Evolutionary conservation across 2,888 invertebrate genomes (phyloP), one percentile per base, ranked within the genome.

Genomic region (Crematogaster levior): DNA sequence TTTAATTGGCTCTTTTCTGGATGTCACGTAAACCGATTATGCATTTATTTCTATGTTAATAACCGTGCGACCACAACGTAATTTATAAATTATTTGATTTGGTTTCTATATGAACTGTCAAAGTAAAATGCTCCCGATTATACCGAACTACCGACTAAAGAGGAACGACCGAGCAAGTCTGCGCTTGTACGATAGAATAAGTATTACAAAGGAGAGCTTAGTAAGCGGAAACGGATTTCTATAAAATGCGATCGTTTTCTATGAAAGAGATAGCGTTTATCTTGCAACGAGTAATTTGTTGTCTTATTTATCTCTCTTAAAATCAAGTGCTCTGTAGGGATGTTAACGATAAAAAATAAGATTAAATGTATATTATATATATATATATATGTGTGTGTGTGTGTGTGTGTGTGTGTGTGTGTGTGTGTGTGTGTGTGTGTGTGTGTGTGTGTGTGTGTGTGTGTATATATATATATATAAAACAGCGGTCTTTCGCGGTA

Each of bases 271-370:
- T 86, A 82, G 81, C 37, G 84, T 83, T 89, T 86, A 87, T 83
- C 85, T 86, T 30, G 21, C n/a, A 77, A 83, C 85, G 86, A 89
- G 87, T 86, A 84, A 89, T 87, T 88, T 85, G 87, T 86, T 82
- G 85, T 79, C 73, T 73, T 84, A 80, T 85, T 88, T 85, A 87
- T 85, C 82, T 83, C 73, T 21, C 43, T 68, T 9, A 46, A 30
- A 61, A 51, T 72, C 3, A 21, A 18, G 18, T n/a, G 24, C 37
- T 9, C 21, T 58, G 61, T 27, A 21, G 66, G 72, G 77, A 81
- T 81, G 82, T 85, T 85, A 85, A 77, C 85, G 84, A 77, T 82
- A 61, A 84, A 88, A n/a, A 88, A 85, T 84, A 84, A 83, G 73
- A 84, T 88, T 83, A 84, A 83, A 80, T n/a, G n/a, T n/a, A n/a